phyloP scores from a whole-genome alignment of 2,113 vertebrate species.

The Lucifuga dentata region DNA sequence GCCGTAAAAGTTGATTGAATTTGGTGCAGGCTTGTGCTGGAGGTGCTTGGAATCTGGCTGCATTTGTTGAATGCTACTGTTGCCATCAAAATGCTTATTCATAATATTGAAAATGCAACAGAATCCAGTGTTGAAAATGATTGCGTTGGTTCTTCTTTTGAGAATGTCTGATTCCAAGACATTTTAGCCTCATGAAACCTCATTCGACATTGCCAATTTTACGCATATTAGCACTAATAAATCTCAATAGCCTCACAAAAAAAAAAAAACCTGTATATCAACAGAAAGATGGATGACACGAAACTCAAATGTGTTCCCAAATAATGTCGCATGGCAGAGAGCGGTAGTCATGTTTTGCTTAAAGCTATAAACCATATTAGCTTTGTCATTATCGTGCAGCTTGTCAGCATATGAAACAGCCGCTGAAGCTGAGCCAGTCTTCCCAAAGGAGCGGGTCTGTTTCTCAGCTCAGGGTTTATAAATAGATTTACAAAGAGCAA shows the following conservation, averaged over 20 bases:
- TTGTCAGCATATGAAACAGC: conserved; percentile 23
- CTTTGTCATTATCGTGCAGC: not conserved
- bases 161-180: no score
- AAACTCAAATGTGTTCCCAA: no score
- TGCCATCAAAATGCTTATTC: conserved; percentile 26
- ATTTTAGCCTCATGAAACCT: no score
- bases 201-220: no score
- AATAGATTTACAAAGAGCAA: conserved; percentile 66
- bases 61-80: conserved; percentile 1
- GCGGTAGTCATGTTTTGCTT: not conserved
- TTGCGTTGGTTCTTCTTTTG: no score
- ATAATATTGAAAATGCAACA: no score
- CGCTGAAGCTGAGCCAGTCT: conserved; percentile 24
- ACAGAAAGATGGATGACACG: no score
- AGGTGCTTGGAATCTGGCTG: not conserved
- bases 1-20: conserved; percentile 62
- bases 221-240: no score
- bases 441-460: conserved; percentile 48
- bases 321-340: not conserved
- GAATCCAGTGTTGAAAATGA: no score
- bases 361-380: conserved; percentile 7
- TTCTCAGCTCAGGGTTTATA: conserved; percentile 60
- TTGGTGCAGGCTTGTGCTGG: conserved; percentile 36
- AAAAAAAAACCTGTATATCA: no score
- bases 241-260: no score